Base-by-base conservation (phyloP, 2,113 vertebrate genomes). In the Mola mola region DNA sequence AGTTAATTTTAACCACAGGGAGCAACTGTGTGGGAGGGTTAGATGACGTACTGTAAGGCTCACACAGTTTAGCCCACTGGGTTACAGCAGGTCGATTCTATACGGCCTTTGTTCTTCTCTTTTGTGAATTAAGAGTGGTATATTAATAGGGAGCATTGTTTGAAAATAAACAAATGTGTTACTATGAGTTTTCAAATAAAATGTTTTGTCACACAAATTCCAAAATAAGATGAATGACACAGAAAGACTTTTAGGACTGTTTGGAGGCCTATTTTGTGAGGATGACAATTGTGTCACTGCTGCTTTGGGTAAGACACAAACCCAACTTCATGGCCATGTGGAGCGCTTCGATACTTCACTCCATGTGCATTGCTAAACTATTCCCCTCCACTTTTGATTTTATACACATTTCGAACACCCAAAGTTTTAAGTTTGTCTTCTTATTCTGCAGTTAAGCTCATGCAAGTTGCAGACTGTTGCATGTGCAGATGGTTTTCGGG, bases 11-110 rank as follows among this genome's bases (percentile, higher is more conserved):
- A 87, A 81, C 67, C 40, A 15, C 71, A 58, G 44, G 6, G 58
- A 49, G n/a, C n/a, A n/a, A n/a, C n/a, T 91, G 92, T 88, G 86
- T 13, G 16, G 87, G 85, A 85, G 87, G 92, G 90, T 82, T 68
- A 53, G 75, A 79, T 76, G 78, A 69, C 85, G 81, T 58, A 71
- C 50, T 65, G 49, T 79, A 58, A 42, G 56, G 73, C 70, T 66
- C 77, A 70, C 67, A 79, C 76, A 72, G 56, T 83, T 79, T 70
- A 80, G 73, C 70, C 81, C 60, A 48, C 52, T 42, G 67, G 48
- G 55, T 67, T 78, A 52, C 37, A 51, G 68, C 50, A 79, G 8
- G 46, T 78, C 66, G 67, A 42, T 66, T 22, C 63, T 19, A 37
- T n/a, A 16, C 25, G 3, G 65, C 75, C 63, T 75, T 64, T 73